A percentile compares a stretch with the other conserved stretches of the same genome.
Conservation (phyloP, 2,113 vertebrate genomes). For the Amblyopsis rosae region DNA sequence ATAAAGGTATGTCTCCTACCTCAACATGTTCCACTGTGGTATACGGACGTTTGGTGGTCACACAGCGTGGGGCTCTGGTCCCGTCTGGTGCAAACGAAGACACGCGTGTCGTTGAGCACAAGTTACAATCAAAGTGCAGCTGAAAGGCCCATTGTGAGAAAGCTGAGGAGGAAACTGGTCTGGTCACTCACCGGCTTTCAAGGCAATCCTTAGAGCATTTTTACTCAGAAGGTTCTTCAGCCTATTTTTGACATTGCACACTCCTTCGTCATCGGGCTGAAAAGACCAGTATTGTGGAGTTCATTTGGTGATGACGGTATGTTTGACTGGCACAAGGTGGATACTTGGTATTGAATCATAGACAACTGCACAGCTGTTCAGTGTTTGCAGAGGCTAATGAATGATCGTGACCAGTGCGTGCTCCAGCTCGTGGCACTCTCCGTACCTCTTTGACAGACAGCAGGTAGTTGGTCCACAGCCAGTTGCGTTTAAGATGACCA, state of each 20-base stretch:
- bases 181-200: conserved; percentile 78
- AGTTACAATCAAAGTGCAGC: background rate
- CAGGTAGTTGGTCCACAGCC: conserved; percentile 94
- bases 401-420: background rate
- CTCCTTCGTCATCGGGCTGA: conserved; percentile 31
- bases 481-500: conserved; percentile 93
- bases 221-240: conserved; percentile 88
- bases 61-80: conserved; percentile 3
- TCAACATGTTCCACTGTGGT: conserved; percentile 26
- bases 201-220: conserved; percentile 73
- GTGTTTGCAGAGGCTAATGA: background rate
- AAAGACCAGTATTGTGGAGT: no score
- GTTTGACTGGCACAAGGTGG: no score
- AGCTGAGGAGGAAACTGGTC: conserved; percentile 38
- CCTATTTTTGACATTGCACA: conserved; percentile 72
- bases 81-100: conserved; percentile 26
- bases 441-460: conserved; percentile 79
- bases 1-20: conserved; percentile 27
- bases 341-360: background rate
- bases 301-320: background rate
- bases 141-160: background rate
- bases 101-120: background rate
- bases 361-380: no score
- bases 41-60: conserved; percentile 43
- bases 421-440: background rate